Base-by-base conservation (phyloP, 2,888 invertebrate species). In the Conus canariensis region DNA sequence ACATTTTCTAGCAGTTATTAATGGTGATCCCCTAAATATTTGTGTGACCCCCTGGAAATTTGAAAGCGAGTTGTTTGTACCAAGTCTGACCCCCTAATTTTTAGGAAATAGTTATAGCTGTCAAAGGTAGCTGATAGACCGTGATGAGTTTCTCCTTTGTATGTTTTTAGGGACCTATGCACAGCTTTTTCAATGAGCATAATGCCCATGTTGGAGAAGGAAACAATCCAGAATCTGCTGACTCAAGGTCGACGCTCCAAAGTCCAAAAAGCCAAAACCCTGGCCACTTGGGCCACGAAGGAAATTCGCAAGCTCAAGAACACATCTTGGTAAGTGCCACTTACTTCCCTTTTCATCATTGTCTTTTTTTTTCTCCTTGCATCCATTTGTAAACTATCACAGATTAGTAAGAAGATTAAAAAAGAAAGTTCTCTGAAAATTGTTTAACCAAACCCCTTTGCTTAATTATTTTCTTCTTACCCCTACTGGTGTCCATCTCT, bases 271-370 rank as follows among this genome's bases (percentile, higher is more conserved):
- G 98, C 99, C 92, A 99, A 99, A 97, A 97, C 98, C 90, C 97
- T 99, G 93, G 98, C 99, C 93, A 98, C 97, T 94, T 99, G 99
- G 99, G 99, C 99, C 92, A 97, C 98, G 92, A 99, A 99, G 97
- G 99, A 99, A 97, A 98, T 99, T 95, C 98, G 98, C 95, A 98
- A 98, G 97, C 97, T 99, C 96, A 99, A 98, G 97, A 97, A 97
- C 93, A 93, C 95, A 91, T 94, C 95, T 91, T 95, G 89, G 89
- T 89, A 67, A 64, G 74, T 74, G 56, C 19, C 10, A 64, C 64
- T 16, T 64, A 7, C 16, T 64, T 64, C 10, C 64, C 64, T n/a
- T 74, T 10, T 10, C 74, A 74, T n/a, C 10, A 8, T n/a, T 74
- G 22, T 10, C 22, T 9, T n/a, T 10, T 67, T 10, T 12, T 6